Base-by-base conservation (phyloP, 2,113 vertebrate species). In the Ammospiza nelsoni region DNA sequence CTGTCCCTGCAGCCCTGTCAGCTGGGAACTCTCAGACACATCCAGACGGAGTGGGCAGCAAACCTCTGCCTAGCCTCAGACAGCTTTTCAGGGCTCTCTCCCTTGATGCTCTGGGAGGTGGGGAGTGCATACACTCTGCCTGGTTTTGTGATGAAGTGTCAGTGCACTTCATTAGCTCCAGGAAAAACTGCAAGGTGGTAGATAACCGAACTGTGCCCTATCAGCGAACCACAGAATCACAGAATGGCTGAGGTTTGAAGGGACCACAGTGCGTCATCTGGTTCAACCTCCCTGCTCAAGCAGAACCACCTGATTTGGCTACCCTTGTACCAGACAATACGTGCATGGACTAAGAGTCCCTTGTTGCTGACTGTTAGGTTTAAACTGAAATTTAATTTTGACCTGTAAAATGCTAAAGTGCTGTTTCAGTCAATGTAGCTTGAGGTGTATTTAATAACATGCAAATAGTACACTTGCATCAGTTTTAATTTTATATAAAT, bases 41-140 rank as follows among this genome's bases (percentile, higher is more conserved):
- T 25, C 62, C 11, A 12, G 31, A 31, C 0, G 0, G 25, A 75
- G 25, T 0, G 0, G 43, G 15, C 46, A 69, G 57, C n/a, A 62
- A 51, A 62, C 9, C 5, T 46, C 41, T 62, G 46, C 35, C 72
- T 0, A 0, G 35, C 6, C 23, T 46, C 1, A 0, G 14, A 7
- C 1, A 4, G 27, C 3, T 72, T 71, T 81, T 31, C 58, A 62
- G 54, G 46, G 44, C 9, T 61, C 23, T 44, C 17, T 58, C 20
- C 37, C 37, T 57, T 21, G 13, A 13, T 71, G 23, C 6, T 31
- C 2, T 6, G 9, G 23, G 11, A 90, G 19, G 6, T 7, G 10
- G 2, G 13, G 28, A 17, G 1, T 55, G 5, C 19, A 10, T 15
- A 33, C 0, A 1, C 21, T 51, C 5, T 73, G 22, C 37, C 11